Evolutionary conservation across 2,888 invertebrate genomes (phyloP), one percentile per base, ranked within the genome.

Genomic region (Drosophila gaucha): DNA sequence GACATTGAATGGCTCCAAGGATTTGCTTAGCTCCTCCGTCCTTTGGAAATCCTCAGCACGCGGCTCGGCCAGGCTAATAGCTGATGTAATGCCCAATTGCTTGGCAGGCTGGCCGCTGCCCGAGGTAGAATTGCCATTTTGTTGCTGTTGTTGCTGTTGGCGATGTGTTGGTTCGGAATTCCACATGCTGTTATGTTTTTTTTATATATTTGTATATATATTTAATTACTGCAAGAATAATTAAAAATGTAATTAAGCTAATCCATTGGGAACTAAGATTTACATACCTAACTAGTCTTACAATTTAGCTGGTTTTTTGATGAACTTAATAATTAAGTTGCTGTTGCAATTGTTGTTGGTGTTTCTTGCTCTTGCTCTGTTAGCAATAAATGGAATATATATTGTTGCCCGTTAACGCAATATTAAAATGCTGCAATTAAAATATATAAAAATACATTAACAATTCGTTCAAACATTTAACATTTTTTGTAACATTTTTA

Each of bases 61-160:
- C 8, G 97, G 97, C 55, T 94, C 94, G 67, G 97, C 97, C 89
- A 95, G 93, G 78, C 97, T 98, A 74, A 99, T 98, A 62, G 98
- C 98, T 20, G 98, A 97, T 6, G 98, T 98, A 95, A 99, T 97
- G 57, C 98, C 98, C 89, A 96, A 67, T 22, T 90, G 90, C 59
- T 89, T 90, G 55, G 71, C 78, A 10, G 82, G 86, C 62, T 73
- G 80, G 20, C 64, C 67, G 62, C 63, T 72, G 67, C 59, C 74
- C 47, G 78, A 78, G 66, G 84, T 86, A 78, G 79, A 80, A 39
- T 88, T 80, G 70, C 91, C 91, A 86, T 91, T 91, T 39, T 85
- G 86, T 56, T 87, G 83, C 44, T 88, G 78, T 8, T 62, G 73
- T 24, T 80, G 87, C 22, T 80, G 80, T 46, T 85, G 73, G 65